Percentiles rank a stretch among this genome's conserved stretches.
Conservation (phyloP, 2,888 invertebrate species). For the Drosophila monieri region DNA sequence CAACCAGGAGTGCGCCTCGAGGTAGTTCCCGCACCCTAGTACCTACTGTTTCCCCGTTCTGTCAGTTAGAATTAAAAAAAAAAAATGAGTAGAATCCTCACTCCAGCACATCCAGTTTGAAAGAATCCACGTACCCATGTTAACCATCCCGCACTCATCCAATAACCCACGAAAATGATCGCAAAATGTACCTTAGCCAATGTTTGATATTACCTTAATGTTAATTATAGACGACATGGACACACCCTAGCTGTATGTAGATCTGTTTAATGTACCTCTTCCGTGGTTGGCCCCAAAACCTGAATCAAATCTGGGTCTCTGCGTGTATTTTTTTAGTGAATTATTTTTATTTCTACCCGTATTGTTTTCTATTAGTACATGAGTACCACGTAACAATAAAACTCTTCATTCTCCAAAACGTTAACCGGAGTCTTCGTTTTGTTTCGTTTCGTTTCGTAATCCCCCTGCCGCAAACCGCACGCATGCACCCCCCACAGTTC, state of each 20-base stretch:
- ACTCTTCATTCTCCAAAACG: constrained; percentile 33
- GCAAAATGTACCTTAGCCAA: constrained; percentile 29
- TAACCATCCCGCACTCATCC: constrained; percentile 38
- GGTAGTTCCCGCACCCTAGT: constrained; percentile 84
- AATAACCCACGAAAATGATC: constrained; percentile 20
- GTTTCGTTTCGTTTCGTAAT: constrained; percentile 38
- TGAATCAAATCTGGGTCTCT: constrained; percentile 9
- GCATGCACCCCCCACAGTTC: constrained; percentile 37
- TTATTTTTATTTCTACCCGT: constrained; percentile 17
- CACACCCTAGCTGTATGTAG: constrained; percentile 27
- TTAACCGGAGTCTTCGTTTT: constrained; percentile 41
- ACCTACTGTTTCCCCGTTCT: constrained; percentile 6
- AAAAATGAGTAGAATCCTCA: constrained; percentile 1
- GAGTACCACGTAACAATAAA: constrained; percentile 36
- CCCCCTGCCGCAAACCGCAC: constrained; percentile 29
- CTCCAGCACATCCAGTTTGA: constrained; percentile 25
- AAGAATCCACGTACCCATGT: constrained; percentile 3
- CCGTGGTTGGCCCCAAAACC: constrained; percentile 1
- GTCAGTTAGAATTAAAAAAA: constrained; percentile 1
- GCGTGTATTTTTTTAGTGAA: constrained; percentile 16
- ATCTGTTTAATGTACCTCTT: constrained; percentile 6
- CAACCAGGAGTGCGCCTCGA: constrained; percentile 89
- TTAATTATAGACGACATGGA: constrained; percentile 29
- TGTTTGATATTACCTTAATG: constrained; percentile 42
- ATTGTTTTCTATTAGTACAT: constrained; percentile 18